Conservation (phyloP, 2,113 vertebrate species). For the Apteryx owenii region DNA sequence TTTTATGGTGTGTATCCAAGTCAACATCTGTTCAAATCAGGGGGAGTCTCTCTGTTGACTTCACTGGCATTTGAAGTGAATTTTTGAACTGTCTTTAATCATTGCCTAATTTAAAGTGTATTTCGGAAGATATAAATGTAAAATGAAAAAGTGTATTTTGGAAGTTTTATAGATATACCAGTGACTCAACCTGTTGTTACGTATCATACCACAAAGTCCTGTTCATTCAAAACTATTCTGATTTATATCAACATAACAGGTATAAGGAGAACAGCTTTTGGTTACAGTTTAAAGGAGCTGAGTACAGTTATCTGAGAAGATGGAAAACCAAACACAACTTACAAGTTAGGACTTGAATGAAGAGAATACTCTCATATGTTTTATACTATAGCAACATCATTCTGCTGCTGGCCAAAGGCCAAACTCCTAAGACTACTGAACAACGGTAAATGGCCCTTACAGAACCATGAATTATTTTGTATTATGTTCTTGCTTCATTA, state of each 20-base stretch:
- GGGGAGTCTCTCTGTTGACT: neutral
- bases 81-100: neutral
- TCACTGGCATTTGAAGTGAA: neutral
- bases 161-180: neutral
- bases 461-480: neutral
- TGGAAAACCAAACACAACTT: neutral
- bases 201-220: neutral
- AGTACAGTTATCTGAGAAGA: neutral
- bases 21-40: neutral
- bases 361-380: neutral
- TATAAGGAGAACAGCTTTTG: neutral
- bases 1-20: neutral
- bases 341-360: neutral
- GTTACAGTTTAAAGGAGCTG: neutral
- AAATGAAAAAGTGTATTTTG: neutral
- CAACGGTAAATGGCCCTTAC: neutral
- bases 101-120: neutral
- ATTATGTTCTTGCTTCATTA: neutral
- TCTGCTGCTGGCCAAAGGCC: neutral
- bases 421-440: neutral
- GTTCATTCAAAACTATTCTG: neutral
- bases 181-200: neutral
- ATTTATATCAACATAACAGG: neutral
- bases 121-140: neutral
- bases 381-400: neutral